Conservation (phyloP, 2,888 invertebrate genomes). For the Caenorhabditis zanzibari region DNA sequence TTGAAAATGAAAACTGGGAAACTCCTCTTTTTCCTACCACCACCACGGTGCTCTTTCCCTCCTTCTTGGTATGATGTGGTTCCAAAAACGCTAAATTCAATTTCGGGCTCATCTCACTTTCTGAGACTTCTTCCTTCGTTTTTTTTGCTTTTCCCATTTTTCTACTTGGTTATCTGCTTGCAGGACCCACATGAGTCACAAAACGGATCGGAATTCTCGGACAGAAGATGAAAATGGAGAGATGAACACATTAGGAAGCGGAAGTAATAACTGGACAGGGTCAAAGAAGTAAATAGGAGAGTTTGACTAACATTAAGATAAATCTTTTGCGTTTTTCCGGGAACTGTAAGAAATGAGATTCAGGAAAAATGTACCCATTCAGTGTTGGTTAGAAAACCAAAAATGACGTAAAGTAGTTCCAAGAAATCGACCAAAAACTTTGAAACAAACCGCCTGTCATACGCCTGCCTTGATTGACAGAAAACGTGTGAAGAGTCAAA, state of each 20-base stretch:
- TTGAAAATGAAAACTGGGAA: conserved; percentile 1
- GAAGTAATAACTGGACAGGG: neutral
- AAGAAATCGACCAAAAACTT: conserved; percentile 2
- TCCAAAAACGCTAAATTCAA: conserved; percentile 49
- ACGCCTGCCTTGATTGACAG: conserved; percentile 38
- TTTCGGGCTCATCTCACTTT: conserved; percentile 48
- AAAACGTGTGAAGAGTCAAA: conserved; percentile 35
- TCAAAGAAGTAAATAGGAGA: neutral
- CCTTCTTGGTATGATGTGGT: conserved; percentile 44
- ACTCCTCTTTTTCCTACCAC: conserved; percentile 3
- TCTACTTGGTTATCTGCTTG: conserved; percentile 10
- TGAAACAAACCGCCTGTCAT: conserved; percentile 12
- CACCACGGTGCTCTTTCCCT: conserved; percentile 14
- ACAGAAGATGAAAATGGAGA: neutral
- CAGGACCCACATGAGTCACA: conserved; percentile 21
- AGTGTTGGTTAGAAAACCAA: neutral
- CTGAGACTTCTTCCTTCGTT: conserved; percentile 11
- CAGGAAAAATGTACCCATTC: too few species aligned
- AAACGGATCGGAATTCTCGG: conserved; percentile 1
- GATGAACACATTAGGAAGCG: neutral
- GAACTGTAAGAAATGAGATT: too few species aligned
- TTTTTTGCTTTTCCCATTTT: neutral
- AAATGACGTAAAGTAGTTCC: neutral
- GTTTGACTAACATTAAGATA: neutral
- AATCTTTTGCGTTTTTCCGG: neutral